Conservation (phyloP, 1,140 invertebrate genomes). For the Hirudo medicinalis region DNA sequence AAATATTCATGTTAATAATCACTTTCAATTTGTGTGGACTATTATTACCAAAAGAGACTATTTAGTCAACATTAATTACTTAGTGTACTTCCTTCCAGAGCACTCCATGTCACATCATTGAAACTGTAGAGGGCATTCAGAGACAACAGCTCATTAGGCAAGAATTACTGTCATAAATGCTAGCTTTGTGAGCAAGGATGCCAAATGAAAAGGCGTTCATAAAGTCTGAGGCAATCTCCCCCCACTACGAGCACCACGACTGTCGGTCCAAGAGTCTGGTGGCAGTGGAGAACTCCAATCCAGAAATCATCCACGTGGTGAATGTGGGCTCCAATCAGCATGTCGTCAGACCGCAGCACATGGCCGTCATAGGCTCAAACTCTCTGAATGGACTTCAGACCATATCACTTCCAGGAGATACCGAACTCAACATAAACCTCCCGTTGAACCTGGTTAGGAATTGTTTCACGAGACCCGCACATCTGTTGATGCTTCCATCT, state of each 20-base stretch:
- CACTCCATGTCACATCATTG: too few species aligned
- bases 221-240: too few species aligned
- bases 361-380: conserved; percentile 10
- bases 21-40: too few species aligned
- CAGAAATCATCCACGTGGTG: conserved; percentile 32
- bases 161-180: too few species aligned
- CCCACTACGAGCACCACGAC: conserved; percentile 2
- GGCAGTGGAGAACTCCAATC: conserved; percentile 26
- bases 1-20: too few species aligned
- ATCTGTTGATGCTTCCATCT: neutral
- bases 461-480: neutral
- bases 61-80: too few species aligned
- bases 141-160: too few species aligned
- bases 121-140: too few species aligned
- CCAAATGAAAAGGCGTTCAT: too few species aligned
- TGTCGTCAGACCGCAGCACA: conserved; percentile 9
- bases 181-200: too few species aligned
- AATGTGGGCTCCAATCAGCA: conserved; percentile 18
- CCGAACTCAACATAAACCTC: conserved; percentile 24
- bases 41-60: too few species aligned
- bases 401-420: conserved; percentile 29
- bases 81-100: too few species aligned
- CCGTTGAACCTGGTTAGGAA: conserved; percentile 25
- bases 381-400: conserved; percentile 21
- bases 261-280: conserved; percentile 7